Evolutionary conservation across 2,113 vertebrate genomes (phyloP).

Genomic region (Symphodus melops): DNA sequence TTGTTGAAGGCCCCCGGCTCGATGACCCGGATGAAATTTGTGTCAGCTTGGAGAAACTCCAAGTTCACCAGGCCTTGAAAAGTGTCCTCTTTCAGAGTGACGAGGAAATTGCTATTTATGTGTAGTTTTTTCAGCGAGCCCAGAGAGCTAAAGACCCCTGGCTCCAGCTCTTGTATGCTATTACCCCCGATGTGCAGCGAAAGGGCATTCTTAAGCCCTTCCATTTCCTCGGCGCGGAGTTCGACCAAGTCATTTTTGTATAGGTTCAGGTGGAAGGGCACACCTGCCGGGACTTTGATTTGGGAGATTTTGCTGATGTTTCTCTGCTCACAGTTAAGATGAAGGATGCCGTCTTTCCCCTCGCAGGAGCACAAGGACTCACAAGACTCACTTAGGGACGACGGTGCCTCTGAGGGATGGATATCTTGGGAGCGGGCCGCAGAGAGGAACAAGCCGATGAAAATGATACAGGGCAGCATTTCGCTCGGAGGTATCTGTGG

Average conservation of each 20-base stretch:
- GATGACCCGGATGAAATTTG: constrained; percentile 96
- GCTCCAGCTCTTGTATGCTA: constrained; percentile 95
- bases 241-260: constrained; percentile 92
- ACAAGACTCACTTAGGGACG: constrained; percentile 85
- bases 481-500: constrained; percentile 76
- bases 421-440: constrained; percentile 80
- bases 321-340: constrained; percentile 93
- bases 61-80: constrained; percentile 95
- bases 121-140: constrained; percentile 93
- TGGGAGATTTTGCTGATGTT: constrained; percentile 91
- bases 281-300: constrained; percentile 89
- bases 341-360: constrained; percentile 89
- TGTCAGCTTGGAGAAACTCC: constrained; percentile 97
- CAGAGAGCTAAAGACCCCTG: constrained; percentile 92
- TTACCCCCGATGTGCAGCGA: constrained; percentile 96
- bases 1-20: constrained; percentile 98
- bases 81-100: constrained; percentile 94
- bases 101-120: constrained; percentile 98
- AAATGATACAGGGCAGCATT: constrained; percentile 90
- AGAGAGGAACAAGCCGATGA: constrained; percentile 83
- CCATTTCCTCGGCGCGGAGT: constrained; percentile 89
- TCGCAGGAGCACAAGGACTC: constrained; percentile 91
- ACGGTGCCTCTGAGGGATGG: constrained; percentile 80
- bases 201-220: constrained; percentile 88
- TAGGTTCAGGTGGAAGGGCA: constrained; percentile 93